Conservation (phyloP, 2,888 invertebrate species). For the Girardia tigrina region DNA sequence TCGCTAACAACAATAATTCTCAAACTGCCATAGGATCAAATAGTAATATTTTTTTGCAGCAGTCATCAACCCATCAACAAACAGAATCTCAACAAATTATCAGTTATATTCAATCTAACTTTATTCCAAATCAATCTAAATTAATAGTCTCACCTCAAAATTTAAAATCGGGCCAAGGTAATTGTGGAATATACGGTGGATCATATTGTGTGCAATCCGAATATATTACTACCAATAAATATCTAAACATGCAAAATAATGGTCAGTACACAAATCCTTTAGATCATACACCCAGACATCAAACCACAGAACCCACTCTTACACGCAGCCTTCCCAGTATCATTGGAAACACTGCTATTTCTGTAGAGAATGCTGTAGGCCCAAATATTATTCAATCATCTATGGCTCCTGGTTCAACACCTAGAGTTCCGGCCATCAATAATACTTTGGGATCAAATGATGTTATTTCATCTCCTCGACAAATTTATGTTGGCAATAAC, state of each 20-base stretch:
- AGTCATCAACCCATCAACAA: too few relatives aligned
- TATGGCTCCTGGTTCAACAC: background rate
- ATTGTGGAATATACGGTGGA: background rate
- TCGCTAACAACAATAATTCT: background rate
- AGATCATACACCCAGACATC: background rate
- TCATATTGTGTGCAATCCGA: background rate
- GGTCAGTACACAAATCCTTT: background rate
- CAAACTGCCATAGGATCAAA: background rate
- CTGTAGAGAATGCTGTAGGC: background rate
- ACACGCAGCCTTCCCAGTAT: slow-evolving; percentile 6
- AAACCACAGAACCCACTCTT: background rate
- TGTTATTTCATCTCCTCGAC: background rate
- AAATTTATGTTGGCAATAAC: background rate
- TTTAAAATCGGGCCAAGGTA: background rate
- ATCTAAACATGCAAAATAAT: background rate
- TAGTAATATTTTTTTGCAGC: background rate
- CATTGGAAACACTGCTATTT: background rate
- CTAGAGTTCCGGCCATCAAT: background rate
- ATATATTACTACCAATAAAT: background rate
- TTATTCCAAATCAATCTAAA: background rate
- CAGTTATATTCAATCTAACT: background rate
- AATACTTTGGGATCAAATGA: background rate
- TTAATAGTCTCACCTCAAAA: background rate
- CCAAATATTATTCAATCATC: background rate
- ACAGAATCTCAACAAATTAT: background rate